Evolutionary conservation across 2,113 vertebrate species (phyloP).

Genomic region (Burhinus bistriatus): DNA sequence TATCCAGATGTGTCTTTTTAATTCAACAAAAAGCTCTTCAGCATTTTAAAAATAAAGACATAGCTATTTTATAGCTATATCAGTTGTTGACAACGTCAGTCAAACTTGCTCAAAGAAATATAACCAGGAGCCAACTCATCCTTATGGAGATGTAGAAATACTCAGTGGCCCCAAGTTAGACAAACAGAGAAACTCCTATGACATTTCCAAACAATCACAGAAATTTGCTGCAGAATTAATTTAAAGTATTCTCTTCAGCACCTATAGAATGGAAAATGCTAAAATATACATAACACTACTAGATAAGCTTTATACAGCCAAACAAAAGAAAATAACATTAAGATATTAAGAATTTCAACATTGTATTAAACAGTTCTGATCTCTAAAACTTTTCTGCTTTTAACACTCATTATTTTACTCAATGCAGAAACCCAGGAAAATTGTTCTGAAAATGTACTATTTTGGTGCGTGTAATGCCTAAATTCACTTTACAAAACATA

Average conservation of each 20-base stretch:
- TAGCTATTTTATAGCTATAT: not conserved
- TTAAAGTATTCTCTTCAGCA: not conserved
- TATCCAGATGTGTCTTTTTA: not conserved
- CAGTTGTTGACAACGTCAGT: not conserved
- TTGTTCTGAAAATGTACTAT: not conserved
- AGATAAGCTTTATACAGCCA: not conserved
- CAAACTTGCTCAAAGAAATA: not conserved
- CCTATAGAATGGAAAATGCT: not conserved
- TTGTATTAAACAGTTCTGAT: not conserved
- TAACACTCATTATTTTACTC: not conserved
- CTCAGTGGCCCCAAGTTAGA: not conserved
- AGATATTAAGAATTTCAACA: not conserved
- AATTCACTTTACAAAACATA: not conserved
- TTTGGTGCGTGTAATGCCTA: not conserved
- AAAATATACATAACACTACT: not conserved
- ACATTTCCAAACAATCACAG: not conserved
- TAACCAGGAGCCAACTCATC: not conserved
- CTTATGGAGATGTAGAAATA: not conserved
- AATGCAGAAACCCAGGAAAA: not conserved
- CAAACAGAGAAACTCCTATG: not conserved
- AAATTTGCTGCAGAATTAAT: not conserved
- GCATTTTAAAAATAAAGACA: not conserved
- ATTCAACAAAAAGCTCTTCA: not conserved
- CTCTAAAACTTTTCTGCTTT: not conserved
- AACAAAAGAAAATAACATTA: not conserved